These are phyloP conservation scores for Cheilosia variabilis DNA, from an alignment of 2,888 invertebrate species.

Conservation along the genomic window DNA sequence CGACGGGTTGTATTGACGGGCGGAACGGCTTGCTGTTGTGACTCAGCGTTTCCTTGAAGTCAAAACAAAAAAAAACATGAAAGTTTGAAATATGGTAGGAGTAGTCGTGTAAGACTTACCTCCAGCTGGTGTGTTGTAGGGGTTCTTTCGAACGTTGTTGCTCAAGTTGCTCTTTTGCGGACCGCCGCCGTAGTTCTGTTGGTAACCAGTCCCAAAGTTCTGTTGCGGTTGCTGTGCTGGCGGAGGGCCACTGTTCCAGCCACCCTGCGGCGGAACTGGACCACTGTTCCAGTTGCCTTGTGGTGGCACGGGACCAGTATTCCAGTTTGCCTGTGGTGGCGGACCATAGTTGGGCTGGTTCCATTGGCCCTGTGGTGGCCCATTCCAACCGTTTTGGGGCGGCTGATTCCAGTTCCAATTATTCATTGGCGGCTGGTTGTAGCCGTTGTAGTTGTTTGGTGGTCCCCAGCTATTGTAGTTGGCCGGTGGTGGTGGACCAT, in stretches of 20 bases:
- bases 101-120: conserved; percentile 43
- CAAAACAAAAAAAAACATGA: background rate
- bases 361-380: conserved; percentile 77
- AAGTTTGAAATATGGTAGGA: background rate
- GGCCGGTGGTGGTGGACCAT: conserved; percentile 78
- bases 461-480: conserved; percentile 82
- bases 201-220: conserved; percentile 88
- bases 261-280: conserved; percentile 42
- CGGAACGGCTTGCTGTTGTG: conserved; percentile 36
- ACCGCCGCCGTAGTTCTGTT: conserved; percentile 92
- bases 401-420: conserved; percentile 80
- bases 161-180: conserved; percentile 89
- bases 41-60: conserved; percentile 9
- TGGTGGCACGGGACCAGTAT: conserved; percentile 79
- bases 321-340: conserved; percentile 74
- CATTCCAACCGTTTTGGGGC: conserved; percentile 80
- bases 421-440: conserved; percentile 83
- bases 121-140: conserved; percentile 82
- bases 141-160: conserved; percentile 90
- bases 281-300: conserved; percentile 66
- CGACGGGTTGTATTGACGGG: conserved; percentile 43
- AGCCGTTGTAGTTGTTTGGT: conserved; percentile 51
- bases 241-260: conserved; percentile 50
- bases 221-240: conserved; percentile 62
- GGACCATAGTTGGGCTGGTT: conserved; percentile 64